Percentiles rank a stretch among this genome's conserved stretches.
phyloP scores from a whole-genome alignment of 2,797 vertebrate species.

The Crenuchus spilurus region DNA sequence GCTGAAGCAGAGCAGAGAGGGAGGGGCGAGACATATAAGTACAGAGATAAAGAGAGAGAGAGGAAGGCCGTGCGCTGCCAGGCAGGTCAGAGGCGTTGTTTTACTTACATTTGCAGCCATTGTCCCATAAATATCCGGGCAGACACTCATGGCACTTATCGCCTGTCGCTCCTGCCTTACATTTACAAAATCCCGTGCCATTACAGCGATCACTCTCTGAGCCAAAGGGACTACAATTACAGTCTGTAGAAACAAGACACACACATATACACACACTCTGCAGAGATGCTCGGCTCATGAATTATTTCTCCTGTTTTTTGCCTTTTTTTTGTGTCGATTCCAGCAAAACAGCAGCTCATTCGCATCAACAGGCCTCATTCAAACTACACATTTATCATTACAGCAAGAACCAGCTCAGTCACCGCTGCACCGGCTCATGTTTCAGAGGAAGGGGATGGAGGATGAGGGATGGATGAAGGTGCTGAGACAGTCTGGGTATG shows the following conservation, averaged over 20 bases:
- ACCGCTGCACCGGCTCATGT: slow-evolving; percentile 56
- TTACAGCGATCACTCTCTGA: slow-evolving; percentile 97
- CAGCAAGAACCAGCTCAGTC: neutral
- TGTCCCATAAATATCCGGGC: slow-evolving; percentile 96
- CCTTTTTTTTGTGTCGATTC: neutral
- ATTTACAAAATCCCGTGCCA: slow-evolving; percentile 98
- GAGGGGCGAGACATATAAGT: neutral
- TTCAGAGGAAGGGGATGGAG: slow-evolving; percentile 71
- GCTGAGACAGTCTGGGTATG: no score
- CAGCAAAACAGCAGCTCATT: slow-evolving; percentile 23
- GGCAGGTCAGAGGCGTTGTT: slow-evolving; percentile 70
- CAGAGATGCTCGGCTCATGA: slow-evolving; percentile 26
- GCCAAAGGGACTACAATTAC: slow-evolving; percentile 97
- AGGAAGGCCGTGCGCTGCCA: slow-evolving; percentile 54
- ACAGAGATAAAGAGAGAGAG: slow-evolving; percentile 30
- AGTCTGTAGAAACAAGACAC: slow-evolving; percentile 84
- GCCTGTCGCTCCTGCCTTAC: slow-evolving; percentile 96
- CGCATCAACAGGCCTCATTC: slow-evolving; percentile 31
- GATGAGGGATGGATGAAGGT: neutral
- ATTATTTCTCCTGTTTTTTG: slow-evolving; percentile 17
- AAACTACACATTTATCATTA: slow-evolving; percentile 27
- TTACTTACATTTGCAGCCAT: slow-evolving; percentile 99
- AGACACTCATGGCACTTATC: slow-evolving; percentile 97
- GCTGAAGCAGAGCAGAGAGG: neutral
- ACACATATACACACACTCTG: slow-evolving; percentile 5